phyloP scores from a whole-genome alignment of 1,140 invertebrate genomes.

The Zeugodacus cucurbitae region DNA sequence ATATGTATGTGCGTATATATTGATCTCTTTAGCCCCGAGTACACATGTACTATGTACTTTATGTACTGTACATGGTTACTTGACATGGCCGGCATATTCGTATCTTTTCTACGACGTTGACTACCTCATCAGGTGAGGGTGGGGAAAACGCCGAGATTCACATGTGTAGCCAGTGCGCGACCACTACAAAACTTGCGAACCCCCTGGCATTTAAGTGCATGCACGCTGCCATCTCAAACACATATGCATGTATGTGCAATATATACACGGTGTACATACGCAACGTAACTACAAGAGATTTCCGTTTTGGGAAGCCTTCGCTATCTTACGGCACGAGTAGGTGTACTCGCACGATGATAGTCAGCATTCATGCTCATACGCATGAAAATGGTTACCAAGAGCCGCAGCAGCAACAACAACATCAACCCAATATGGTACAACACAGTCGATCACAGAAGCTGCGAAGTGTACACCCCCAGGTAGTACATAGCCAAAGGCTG shows the following conservation, averaged over 20 bases:
- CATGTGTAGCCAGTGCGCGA: background rate
- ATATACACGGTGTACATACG: background rate
- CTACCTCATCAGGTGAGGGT: constrained; percentile 22
- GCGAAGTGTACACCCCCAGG: constrained; percentile 65
- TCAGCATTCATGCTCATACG: constrained; percentile 38
- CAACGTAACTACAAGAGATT: background rate
- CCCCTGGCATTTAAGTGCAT: constrained; percentile 23
- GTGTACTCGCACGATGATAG: constrained; percentile 19
- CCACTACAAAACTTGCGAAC: background rate
- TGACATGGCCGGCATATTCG: constrained; percentile 3
- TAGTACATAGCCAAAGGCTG: constrained; percentile 66
- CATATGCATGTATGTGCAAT: background rate
- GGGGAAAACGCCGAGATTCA: constrained; percentile 3
- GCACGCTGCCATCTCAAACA: constrained; percentile 34
- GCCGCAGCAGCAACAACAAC: constrained; percentile 53
- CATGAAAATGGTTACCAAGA: constrained; percentile 55
- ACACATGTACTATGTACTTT: constrained; percentile 41
- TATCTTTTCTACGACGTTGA: background rate
- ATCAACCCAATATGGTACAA: background rate
- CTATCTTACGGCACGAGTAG: constrained; percentile 38
- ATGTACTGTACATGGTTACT: background rate
- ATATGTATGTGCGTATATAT: constrained; percentile 32
- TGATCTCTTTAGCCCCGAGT: too few species aligned
- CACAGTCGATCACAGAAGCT: constrained; percentile 49
- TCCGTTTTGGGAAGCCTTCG: background rate